These are phyloP conservation scores for Drosophila pallidifrons DNA, from an alignment of 1,140 invertebrate species.

Conservation along the genomic window DNA sequence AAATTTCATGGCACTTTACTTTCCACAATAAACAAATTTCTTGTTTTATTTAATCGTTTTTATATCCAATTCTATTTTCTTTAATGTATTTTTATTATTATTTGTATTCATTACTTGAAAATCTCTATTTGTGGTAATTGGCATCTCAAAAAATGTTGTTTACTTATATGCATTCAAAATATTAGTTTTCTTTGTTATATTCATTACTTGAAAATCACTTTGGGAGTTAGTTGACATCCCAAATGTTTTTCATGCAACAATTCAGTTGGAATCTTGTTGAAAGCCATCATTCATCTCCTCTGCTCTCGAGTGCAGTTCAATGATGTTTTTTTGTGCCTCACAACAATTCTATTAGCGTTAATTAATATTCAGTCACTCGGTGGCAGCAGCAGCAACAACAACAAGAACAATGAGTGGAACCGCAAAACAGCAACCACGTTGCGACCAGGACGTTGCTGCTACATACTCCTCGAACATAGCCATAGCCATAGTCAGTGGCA, in stretches of 20 bases:
- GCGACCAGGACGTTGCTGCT: constrained; percentile 48
- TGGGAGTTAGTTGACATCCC: background rate
- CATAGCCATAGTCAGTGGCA: constrained; percentile 6
- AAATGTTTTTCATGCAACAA: background rate
- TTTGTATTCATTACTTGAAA: too few relatives aligned
- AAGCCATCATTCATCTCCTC: constrained; percentile 48
- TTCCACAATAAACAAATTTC: too few relatives aligned
- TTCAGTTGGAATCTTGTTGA: constrained; percentile 30
- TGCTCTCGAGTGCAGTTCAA: constrained; percentile 44
- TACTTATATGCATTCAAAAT: too few relatives aligned
- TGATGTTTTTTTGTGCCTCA: constrained; percentile 36
- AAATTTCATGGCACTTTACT: too few relatives aligned
- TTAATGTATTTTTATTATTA: too few relatives aligned
- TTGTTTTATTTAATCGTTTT: too few relatives aligned
- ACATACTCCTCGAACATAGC: background rate
- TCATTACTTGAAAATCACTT: background rate
- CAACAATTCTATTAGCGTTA: constrained; percentile 79
- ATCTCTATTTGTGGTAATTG: too few relatives aligned
- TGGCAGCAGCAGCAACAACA: constrained; percentile 29
- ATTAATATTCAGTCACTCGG: constrained; percentile 73
- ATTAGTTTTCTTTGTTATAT: background rate
- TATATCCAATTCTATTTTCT: too few relatives aligned
- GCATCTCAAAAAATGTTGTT: too few relatives aligned
- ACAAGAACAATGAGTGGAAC: constrained; percentile 33
- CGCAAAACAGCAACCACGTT: constrained; percentile 55